A percentile compares a stretch with the other conserved stretches of the same genome.
Conservation (phyloP, 64 coral and sea anemone genomes). For the Montipora efflorescens region DNA sequence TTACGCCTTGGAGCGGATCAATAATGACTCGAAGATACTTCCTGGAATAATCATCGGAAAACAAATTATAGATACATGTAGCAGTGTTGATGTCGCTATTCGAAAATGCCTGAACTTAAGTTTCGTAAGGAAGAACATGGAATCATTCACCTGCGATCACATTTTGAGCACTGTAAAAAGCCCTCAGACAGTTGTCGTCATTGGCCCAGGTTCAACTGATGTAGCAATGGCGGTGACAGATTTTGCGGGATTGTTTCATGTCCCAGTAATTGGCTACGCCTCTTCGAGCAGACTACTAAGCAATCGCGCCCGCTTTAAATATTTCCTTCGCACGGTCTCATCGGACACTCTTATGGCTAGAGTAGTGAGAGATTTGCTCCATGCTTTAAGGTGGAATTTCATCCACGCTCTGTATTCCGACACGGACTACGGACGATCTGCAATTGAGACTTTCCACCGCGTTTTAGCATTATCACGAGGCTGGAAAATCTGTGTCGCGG, state of each 20-base stretch:
- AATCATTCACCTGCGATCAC: not conserved
- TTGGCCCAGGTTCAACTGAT: constrained; percentile 73
- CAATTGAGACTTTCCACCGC: constrained; percentile 78
- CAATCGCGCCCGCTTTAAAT: constrained; percentile 87
- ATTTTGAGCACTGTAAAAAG: not conserved
- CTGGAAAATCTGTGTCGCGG: constrained; percentile 74
- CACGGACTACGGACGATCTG: constrained; percentile 90
- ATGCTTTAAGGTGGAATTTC: constrained; percentile 82
- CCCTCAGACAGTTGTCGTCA: constrained; percentile 65
- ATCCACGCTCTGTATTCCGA: constrained; percentile 86
- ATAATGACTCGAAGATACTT: constrained; percentile 67
- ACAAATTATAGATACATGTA: constrained; percentile 87
- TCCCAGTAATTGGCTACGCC: constrained; percentile 80
- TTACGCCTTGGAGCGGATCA: constrained; percentile 76
- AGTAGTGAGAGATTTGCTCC: constrained; percentile 80
- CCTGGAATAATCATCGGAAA: constrained; percentile 82
- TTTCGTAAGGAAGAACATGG: constrained; percentile 75
- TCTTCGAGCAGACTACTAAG: constrained; percentile 83
- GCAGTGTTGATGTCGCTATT: constrained; percentile 82
- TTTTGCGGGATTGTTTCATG: constrained; percentile 80
- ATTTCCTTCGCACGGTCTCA: constrained; percentile 85
- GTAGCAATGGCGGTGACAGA: constrained; percentile 86
- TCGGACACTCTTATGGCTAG: constrained; percentile 77
- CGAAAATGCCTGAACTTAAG: constrained; percentile 80
- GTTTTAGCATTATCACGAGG: constrained; percentile 35